Conservation (phyloP, 2,797 vertebrate genomes). For the Clarias platycephalus region DNA sequence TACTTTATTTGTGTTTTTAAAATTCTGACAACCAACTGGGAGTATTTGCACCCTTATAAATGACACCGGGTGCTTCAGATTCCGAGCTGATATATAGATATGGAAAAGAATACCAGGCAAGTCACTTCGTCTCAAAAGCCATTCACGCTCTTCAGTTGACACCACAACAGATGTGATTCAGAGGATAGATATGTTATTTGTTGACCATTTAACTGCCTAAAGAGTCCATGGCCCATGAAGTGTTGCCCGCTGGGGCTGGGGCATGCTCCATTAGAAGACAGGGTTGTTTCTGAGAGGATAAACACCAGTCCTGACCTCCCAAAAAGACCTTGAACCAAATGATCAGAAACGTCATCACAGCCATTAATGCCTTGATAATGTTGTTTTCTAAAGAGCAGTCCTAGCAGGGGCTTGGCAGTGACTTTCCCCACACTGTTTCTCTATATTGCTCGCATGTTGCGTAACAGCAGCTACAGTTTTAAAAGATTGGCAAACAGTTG, state of each 20-base stretch:
- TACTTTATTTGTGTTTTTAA: not conserved
- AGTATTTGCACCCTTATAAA: not conserved
- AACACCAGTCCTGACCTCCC: conserved; percentile 64
- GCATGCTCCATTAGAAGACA: conserved; percentile 68
- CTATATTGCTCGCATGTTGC: not conserved
- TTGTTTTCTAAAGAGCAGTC: conserved; percentile 29
- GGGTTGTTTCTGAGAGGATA: conserved; percentile 63
- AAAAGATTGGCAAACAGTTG: too few species aligned
- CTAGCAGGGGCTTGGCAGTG: conserved; percentile 9
- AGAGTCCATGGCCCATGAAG: conserved; percentile 69
- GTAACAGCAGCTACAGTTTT: conserved; percentile 8
- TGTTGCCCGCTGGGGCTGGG: conserved; percentile 69
- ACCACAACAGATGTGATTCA: conserved; percentile 57
- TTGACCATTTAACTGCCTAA: conserved; percentile 71
- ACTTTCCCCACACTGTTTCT: not conserved
- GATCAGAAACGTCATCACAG: conserved; percentile 60
- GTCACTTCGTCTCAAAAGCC: not conserved
- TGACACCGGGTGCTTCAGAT: not conserved
- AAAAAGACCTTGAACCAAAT: conserved; percentile 64
- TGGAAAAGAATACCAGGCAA: not conserved
- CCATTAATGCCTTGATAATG: conserved; percentile 52
- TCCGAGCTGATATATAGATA: not conserved
- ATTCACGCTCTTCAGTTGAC: conserved; percentile 9
- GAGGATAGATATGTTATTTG: conserved; percentile 66
- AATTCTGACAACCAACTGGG: not conserved